phyloP scores from a whole-genome alignment of 2,888 invertebrate genomes.

The Vannuccia rotundouncinata region DNA sequence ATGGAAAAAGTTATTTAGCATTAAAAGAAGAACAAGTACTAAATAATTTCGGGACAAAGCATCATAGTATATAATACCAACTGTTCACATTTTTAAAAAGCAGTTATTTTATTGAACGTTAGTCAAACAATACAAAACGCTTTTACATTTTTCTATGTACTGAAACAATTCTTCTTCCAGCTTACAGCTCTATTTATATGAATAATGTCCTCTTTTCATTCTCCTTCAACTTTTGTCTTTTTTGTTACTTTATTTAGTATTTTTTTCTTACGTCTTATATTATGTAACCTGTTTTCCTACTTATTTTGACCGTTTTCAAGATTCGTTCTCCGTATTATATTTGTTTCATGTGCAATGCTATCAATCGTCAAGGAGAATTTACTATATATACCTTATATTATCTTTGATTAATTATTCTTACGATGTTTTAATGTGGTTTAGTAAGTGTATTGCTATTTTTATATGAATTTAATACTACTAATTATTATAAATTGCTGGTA shows the following conservation, averaged over 20 bases:
- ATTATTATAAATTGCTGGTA: background rate
- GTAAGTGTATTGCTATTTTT: conserved; percentile 17
- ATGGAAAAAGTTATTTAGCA: background rate
- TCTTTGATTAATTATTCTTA: conserved; percentile 3
- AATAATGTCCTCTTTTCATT: background rate
- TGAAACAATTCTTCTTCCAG: background rate
- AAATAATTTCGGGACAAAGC: background rate
- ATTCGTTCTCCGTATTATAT: conserved; percentile 18
- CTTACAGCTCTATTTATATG: background rate
- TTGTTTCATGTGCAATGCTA: conserved; percentile 11
- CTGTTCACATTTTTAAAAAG: background rate
- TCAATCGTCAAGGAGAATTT: conserved; percentile 3
- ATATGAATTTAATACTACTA: conserved; percentile 14
- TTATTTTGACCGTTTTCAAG: conserved; percentile 19
- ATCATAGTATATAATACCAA: background rate
- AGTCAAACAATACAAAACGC: background rate
- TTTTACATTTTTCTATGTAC: conserved; percentile 1
- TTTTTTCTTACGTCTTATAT: conserved; percentile 19
- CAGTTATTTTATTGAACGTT: background rate
- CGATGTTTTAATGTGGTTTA: conserved; percentile 24
- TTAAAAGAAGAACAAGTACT: background rate
- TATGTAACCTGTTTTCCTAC: conserved; percentile 16
- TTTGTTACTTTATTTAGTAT: background rate
- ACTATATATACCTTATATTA: background rate
- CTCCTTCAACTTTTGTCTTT: background rate